Percentiles rank a stretch among this genome's conserved stretches.
Conservation (phyloP, 2,113 vertebrate species). For the Todiramphus chloris region DNA sequence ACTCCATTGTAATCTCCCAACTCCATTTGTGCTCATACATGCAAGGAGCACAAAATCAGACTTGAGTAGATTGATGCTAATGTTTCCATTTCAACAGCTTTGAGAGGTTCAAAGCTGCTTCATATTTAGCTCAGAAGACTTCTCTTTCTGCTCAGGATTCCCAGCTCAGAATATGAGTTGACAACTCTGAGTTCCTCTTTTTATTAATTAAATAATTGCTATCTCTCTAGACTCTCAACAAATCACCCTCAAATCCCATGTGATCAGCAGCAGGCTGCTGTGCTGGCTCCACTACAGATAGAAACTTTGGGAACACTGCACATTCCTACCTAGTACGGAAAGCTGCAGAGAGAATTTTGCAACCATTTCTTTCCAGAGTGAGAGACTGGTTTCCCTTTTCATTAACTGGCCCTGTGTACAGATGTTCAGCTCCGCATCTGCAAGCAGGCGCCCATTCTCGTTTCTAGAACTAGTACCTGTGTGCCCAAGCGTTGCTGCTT, state of each 20-base stretch:
- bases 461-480: not conserved
- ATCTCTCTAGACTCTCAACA: not conserved
- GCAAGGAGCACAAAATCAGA: not conserved
- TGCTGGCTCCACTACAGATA: not conserved
- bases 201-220: not conserved
- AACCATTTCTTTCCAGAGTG: not conserved
- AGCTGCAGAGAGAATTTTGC: not conserved
- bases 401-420: not conserved
- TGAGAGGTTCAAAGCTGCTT: not conserved
- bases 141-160: not conserved
- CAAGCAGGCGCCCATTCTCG: not conserved
- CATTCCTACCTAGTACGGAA: not conserved
- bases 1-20: too few relatives aligned
- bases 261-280: not conserved
- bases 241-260: accelerated
- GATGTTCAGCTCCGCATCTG: not conserved
- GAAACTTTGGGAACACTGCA: not conserved
- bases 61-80: not conserved
- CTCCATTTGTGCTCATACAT: not conserved
- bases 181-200: not conserved
- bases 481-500: accelerated
- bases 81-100: not conserved
- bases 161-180: not conserved
- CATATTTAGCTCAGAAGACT: not conserved
- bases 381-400: not conserved